Base-by-base conservation (phyloP, 1,140 invertebrate species). In the Pomacea maculata region DNA sequence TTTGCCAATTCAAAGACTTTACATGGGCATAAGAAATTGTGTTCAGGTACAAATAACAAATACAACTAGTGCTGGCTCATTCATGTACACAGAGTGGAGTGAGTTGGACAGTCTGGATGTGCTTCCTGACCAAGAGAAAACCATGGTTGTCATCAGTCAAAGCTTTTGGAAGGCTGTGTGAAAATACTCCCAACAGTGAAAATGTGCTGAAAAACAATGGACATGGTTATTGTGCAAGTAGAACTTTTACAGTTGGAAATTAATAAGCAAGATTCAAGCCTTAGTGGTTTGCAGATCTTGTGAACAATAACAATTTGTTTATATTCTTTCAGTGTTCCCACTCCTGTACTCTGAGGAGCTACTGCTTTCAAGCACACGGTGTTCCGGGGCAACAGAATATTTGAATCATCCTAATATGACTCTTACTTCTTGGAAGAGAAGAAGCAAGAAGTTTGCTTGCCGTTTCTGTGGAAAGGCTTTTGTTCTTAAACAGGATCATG, bases 401-500 rank as follows among this genome's bases (percentile, higher is more conserved):
- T 70, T 70, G 67, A 70, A n/a, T 70, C 67, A 70, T 34, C 29
- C n/a, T 70, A 70, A 21, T 34, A 25, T 70, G 65, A 25, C 70
- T 78, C 54, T 70, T 68, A 70, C 65, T 14, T 65, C 67, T 29
- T 78, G 77, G 77, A 70, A 71, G 21, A 70, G 77, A 45, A 78
- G 77, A 67, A 78, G 12, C n/a, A 78, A 78, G 54, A 78, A 78
- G n/a, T 71, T 70, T 52, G 25, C 19, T 29, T 78, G 77, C 25
- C 65, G 29, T n/a, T 78, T 70, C 29, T 78, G 77, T 78, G 45
- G 61, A 15, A 78, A 78, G 29, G 34, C 63, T n/a, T 78, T 78
- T 71, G 77, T 83, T 71, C 80, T 79, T n/a, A 76, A 74, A 72
- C 79, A 79, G 61, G 82, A 83, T 77, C 63, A 72, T 25, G 75